These are phyloP conservation scores for Sarcophaga subvicina DNA, from an alignment of 2,888 invertebrate species.

Conservation along the genomic window DNA sequence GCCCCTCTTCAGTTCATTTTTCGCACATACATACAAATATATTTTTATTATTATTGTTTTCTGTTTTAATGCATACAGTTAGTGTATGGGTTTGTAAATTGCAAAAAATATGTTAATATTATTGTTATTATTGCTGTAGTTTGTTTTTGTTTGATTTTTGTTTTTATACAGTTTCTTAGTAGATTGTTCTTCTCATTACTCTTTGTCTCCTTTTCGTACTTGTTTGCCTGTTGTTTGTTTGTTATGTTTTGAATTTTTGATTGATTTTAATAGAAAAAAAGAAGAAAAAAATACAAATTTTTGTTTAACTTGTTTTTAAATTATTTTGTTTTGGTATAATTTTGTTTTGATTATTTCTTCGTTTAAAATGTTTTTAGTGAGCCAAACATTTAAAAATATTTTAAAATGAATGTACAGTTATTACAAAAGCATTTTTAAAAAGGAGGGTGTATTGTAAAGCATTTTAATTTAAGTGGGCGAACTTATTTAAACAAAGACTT, in stretches of 20 bases:
- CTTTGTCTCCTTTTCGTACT: background rate
- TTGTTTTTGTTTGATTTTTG: slow-evolving; percentile 29
- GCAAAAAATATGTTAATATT: slow-evolving; percentile 19
- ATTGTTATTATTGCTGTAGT: background rate
- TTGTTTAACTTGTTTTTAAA: slow-evolving; percentile 36
- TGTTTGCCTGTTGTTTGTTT: slow-evolving; percentile 3
- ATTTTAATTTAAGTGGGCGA: background rate
- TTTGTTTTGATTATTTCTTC: slow-evolving; percentile 8
- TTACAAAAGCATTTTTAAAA: slow-evolving; percentile 8
- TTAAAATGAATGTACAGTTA: slow-evolving; percentile 38
- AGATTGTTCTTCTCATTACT: background rate
- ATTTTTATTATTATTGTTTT: background rate
- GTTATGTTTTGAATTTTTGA: slow-evolving; percentile 34
- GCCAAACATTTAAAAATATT: slow-evolving; percentile 9
- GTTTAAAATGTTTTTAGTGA: slow-evolving; percentile 12
- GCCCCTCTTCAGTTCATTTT: slow-evolving; percentile 60
- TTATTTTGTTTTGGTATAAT: slow-evolving; percentile 24
- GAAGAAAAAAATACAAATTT: background rate
- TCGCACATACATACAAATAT: background rate
- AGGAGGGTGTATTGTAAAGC: background rate
- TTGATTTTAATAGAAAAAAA: slow-evolving; percentile 4
- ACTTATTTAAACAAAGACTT: background rate
- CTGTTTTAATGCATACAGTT: background rate
- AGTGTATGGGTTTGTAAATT: background rate
- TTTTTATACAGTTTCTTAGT: slow-evolving; percentile 4